Evolutionary conservation across 2,797 vertebrate species (phyloP), one percentile per base, ranked within the genome.

Genomic region (Xiphorhynchus erythropygius): DNA sequence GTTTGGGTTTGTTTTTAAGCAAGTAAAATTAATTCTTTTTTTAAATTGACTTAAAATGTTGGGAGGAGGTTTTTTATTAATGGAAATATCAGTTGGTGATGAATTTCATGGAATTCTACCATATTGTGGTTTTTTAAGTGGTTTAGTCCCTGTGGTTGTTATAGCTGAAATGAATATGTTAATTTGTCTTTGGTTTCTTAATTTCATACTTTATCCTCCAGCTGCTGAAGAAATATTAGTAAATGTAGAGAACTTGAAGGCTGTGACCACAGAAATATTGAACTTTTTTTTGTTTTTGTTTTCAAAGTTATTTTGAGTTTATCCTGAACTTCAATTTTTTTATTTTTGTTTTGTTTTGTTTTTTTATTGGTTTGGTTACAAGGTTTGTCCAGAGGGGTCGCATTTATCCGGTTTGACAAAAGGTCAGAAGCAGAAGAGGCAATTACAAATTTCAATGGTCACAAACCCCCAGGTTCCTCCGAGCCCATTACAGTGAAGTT

Each of bases 401-500:
- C 99, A 33, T 99, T 99, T 94, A 99, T 99, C 97, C 98, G 99
- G 62, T 99, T 99, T 95, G 99, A 99, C 98, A 99, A 99, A 97
- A 98, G 99, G 81, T 98, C 99, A 3, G 99, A 99, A 97, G 99
- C 99, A 10, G 99, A 99, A 97, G 99, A 99, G 32, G 99, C 99
- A 35, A 99, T 99, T 95, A 99, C 99, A 95, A 99, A 98, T 97
- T 98, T 99, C 97, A 99, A 99, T 71, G 99, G 99, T 83, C 99
- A 99, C 97, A 99, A 99, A 96, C 99, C 99, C 44, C 98, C 99
- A 5, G 99, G 99, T 73, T 98, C 98, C 81, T 96, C 98, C 1
- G 99, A 99, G 96, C 99, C 99, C 27, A 99, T 99, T 96, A 99
- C 99, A 19, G 99, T 99, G 92, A 99, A 99, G 94, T 99, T 99